Evolutionary conservation across 2,797 vertebrate genomes (phyloP).

Genomic region (Numenius phaeopus): DNA sequence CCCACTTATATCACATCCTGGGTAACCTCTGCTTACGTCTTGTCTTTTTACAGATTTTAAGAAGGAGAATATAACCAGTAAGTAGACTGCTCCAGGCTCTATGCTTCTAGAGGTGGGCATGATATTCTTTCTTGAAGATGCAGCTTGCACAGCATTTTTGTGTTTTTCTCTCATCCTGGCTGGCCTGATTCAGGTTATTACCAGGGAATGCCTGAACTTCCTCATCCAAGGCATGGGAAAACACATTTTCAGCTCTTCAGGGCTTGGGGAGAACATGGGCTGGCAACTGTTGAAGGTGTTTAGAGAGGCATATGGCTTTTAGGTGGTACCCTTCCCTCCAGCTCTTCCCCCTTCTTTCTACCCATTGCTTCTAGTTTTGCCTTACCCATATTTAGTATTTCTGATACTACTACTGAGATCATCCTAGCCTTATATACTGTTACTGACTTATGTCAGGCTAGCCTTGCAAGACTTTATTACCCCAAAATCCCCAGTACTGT

Average conservation of each 20-base stretch:
- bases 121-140: background rate
- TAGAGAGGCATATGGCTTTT: background rate
- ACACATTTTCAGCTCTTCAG: background rate
- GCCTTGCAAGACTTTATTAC: background rate
- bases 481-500: background rate
- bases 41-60: constrained; percentile 86
- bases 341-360: background rate
- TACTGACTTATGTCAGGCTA: background rate
- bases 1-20: background rate
- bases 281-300: background rate
- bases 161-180: background rate
- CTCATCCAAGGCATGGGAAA: background rate
- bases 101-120: background rate
- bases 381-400: background rate
- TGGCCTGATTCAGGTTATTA: background rate
- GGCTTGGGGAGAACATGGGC: fast-evolving
- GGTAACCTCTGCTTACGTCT: constrained; percentile 10
- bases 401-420: background rate
- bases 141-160: background rate
- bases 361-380: background rate
- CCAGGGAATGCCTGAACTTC: background rate
- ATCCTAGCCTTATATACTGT: background rate
- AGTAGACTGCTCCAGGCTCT: constrained; percentile 74
- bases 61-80: constrained; percentile 92
- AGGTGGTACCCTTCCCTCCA: background rate